These are phyloP conservation scores for Sarcophaga caerulescens DNA, from an alignment of 2,888 invertebrate species.

Conservation along the genomic window DNA sequence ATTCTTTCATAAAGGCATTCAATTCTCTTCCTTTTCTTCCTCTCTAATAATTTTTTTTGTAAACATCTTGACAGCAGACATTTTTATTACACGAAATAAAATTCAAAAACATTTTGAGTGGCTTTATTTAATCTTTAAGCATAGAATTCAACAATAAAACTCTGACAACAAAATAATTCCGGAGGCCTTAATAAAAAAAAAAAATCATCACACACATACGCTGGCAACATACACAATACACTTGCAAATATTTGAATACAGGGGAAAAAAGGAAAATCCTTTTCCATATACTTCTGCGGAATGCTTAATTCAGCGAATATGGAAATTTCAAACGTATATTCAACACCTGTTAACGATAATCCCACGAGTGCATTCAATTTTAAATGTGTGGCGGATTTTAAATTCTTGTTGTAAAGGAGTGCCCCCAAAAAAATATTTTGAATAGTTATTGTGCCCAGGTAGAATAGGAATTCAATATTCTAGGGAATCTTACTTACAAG, in stretches of 20 bases:
- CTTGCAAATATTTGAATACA: too few relatives aligned
- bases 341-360: slow-evolving; percentile 58
- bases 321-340: slow-evolving; percentile 3
- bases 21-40: too few relatives aligned
- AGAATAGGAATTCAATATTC: too few relatives aligned
- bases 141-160: background rate
- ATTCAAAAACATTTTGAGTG: background rate
- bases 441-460: background rate
- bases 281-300: too few relatives aligned
- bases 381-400: background rate
- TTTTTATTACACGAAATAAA: background rate
- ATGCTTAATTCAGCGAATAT: slow-evolving; percentile 8
- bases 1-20: too few relatives aligned
- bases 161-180: background rate
- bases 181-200: background rate
- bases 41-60: too few relatives aligned
- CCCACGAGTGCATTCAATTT: slow-evolving; percentile 44
- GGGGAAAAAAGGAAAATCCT: too few relatives aligned
- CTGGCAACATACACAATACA: too few relatives aligned
- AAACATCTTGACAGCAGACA: background rate
- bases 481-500: too few relatives aligned
- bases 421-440: background rate
- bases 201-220: background rate
- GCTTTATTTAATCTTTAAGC: background rate
- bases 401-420: background rate